phyloP scores from a whole-genome alignment of 1,140 invertebrate species.

The Lepidurus arcticus region DNA sequence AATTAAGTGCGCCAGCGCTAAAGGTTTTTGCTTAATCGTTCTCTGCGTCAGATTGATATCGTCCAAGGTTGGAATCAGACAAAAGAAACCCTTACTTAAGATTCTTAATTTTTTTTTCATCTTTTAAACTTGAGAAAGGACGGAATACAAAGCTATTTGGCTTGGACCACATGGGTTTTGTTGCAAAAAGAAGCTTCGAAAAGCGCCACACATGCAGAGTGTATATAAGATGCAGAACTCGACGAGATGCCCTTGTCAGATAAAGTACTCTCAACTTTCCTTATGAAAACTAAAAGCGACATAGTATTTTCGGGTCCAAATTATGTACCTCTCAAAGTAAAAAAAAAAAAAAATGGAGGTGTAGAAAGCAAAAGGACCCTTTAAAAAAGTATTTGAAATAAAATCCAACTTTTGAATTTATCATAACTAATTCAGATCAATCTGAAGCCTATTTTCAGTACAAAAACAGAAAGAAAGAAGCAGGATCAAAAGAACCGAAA shows the following conservation, averaged over 20 bases:
- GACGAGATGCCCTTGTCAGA: conserved; percentile 3
- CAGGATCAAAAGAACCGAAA: too few relatives aligned
- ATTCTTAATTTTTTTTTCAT: not conserved
- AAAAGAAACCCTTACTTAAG: not conserved
- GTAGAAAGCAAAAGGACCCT: too few relatives aligned
- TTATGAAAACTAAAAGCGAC: not conserved
- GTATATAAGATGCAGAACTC: not conserved
- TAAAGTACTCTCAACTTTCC: conserved; percentile 1
- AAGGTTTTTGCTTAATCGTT: not conserved
- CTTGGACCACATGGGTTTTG: not conserved
- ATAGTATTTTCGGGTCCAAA: not conserved
- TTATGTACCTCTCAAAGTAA: not conserved
- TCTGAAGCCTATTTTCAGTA: too few relatives aligned
- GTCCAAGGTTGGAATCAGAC: not conserved
- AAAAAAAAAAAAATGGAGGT: too few relatives aligned
- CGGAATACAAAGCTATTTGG: not conserved
- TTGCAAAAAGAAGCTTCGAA: not conserved
- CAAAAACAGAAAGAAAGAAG: too few relatives aligned
- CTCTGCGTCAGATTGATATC: not conserved
- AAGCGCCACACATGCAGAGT: not conserved
- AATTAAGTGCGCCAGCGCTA: not conserved
- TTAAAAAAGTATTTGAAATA: too few relatives aligned
- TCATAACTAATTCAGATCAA: too few relatives aligned
- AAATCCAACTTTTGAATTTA: too few relatives aligned
- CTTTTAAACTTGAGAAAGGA: too few relatives aligned